A percentile compares a stretch with the other conserved stretches of the same genome.
Evolutionary conservation across 2,888 invertebrate genomes (phyloP).

Genomic region (Idaea straminata): DNA sequence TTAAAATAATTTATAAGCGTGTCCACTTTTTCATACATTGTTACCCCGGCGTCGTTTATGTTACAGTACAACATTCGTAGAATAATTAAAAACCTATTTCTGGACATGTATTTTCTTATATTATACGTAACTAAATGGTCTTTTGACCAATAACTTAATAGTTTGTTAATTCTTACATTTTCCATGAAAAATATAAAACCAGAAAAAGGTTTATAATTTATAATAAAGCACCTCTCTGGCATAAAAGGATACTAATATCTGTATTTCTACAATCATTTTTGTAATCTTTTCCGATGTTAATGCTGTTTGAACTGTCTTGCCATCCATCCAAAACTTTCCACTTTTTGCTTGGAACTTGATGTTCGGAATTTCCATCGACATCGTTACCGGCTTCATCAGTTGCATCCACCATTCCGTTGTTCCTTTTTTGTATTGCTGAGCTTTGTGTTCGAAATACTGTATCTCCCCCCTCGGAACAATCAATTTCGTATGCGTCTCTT

Average conservation of each 20-base stretch:
- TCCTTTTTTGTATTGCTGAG: background rate
- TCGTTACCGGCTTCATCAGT: background rate
- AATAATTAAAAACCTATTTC: conserved; percentile 12
- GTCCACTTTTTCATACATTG: background rate
- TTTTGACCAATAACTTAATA: conserved; percentile 5
- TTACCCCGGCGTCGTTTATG: background rate
- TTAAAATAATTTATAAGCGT: conserved; percentile 7
- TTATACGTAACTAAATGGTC: background rate
- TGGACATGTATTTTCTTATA: conserved; percentile 10
- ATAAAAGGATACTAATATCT: conserved; percentile 22
- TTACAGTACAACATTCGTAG: conserved; percentile 11
- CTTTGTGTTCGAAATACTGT: conserved; percentile 13
- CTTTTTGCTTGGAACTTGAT: conserved; percentile 13
- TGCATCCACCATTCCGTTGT: conserved; percentile 12
- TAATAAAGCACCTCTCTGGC: conserved; percentile 23
- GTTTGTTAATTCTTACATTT: background rate
- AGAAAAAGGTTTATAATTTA: too few species aligned
- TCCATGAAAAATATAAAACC: too few species aligned
- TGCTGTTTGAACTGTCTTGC: background rate
- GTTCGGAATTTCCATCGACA: background rate
- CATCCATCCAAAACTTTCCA: conserved; percentile 12
- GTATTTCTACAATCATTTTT: conserved; percentile 10
- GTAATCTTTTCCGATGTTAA: conserved; percentile 9
- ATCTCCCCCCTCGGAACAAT: conserved; percentile 12
- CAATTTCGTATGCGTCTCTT: conserved; percentile 3